phyloP scores from a whole-genome alignment of 2,797 vertebrate genomes.

The Graptemys geographica region DNA sequence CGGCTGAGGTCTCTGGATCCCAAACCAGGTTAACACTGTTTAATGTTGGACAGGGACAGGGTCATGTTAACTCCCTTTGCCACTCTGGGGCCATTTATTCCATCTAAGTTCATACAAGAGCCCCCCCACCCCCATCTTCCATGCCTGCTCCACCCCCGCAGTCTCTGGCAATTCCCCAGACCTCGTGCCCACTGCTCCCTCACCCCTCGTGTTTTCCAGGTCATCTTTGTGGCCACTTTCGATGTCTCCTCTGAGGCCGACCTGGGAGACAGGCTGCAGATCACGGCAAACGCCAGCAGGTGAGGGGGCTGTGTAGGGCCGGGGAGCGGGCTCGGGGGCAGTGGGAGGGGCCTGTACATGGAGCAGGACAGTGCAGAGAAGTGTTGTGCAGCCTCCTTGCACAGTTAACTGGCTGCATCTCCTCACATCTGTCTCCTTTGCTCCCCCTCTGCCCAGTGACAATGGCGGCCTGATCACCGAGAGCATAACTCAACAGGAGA shows the following conservation, averaged over 20 bases:
- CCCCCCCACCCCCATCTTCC: fast-evolving
- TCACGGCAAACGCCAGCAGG: slow-evolving; percentile 85
- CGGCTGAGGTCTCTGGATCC: neutral
- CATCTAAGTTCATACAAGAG: neutral
- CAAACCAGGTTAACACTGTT: neutral
- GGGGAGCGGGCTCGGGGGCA: slow-evolving; percentile 20
- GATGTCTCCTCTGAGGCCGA: slow-evolving; percentile 76
- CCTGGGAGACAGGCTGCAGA: slow-evolving; percentile 73
- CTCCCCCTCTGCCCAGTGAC: neutral
- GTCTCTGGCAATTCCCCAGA: neutral
- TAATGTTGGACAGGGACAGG: neutral
- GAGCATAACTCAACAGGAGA: too few species aligned
- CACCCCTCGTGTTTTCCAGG: slow-evolving; percentile 68
- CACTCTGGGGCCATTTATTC: neutral
- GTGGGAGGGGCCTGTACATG: neutral
- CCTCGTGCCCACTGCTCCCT: neutral
- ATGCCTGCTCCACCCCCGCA: neutral
- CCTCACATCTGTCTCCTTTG: neutral
- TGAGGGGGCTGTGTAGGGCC: slow-evolving; percentile 26
- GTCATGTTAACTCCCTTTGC: neutral
- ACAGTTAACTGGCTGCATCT: neutral
- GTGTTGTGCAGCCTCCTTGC: neutral
- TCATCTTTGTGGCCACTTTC: slow-evolving; percentile 81
- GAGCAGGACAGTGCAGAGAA: neutral
- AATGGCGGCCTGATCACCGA: too few species aligned